These are phyloP conservation scores for Lamprologus tigripictilis DNA, from an alignment of 2,113 vertebrate species.

Conservation along the genomic window DNA sequence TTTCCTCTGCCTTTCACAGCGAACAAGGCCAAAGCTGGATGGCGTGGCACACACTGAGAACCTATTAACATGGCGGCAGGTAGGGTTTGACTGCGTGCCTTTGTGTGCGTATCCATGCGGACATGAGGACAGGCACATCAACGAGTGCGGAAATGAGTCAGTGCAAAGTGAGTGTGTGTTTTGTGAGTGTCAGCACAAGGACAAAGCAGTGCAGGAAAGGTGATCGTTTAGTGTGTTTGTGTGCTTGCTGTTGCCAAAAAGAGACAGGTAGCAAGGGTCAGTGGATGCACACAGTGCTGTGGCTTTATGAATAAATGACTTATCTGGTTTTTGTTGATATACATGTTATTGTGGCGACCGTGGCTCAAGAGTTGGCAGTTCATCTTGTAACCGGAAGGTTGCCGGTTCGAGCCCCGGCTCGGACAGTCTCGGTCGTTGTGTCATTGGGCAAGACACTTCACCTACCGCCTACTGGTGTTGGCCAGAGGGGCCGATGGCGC, in stretches of 20 bases:
- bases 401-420: accelerated
- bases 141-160: background rate
- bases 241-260: background rate
- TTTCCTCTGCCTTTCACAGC: background rate
- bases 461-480: accelerated
- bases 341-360: accelerated
- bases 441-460: background rate
- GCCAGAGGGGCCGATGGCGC: accelerated
- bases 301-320: background rate
- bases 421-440: accelerated
- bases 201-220: background rate
- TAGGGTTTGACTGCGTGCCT: background rate
- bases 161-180: background rate
- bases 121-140: background rate
- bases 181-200: background rate
- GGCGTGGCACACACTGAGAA: background rate
- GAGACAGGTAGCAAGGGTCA: background rate
- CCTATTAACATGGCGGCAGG: conserved; percentile 30
- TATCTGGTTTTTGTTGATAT: background rate
- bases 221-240: background rate
- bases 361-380: background rate
- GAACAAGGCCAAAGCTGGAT: background rate
- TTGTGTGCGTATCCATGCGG: background rate
- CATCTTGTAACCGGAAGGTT: accelerated
- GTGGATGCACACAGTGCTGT: background rate